Conservation (phyloP, 2,113 vertebrate species). For the Dromaius novaehollandiae region DNA sequence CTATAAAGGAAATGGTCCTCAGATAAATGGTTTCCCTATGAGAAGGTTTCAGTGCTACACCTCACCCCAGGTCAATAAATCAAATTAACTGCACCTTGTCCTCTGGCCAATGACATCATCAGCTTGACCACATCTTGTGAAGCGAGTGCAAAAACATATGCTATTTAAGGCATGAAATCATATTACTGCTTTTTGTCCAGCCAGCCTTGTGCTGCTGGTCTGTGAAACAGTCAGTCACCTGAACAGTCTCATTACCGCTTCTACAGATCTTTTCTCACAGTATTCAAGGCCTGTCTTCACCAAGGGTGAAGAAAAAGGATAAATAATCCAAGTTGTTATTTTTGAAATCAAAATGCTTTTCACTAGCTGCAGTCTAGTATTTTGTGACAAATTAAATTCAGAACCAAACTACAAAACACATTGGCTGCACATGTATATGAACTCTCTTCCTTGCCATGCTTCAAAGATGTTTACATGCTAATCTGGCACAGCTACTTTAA, state of each 20-base stretch:
- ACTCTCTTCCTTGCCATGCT: slow-evolving; percentile 2
- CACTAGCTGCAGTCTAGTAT: slow-evolving; percentile 34
- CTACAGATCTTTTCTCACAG: background rate
- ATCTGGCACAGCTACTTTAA: slow-evolving; percentile 24
- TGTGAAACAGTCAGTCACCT: slow-evolving; percentile 67
- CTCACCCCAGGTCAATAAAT: slow-evolving; percentile 82
- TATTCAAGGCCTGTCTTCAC: slow-evolving; percentile 40
- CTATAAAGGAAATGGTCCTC: slow-evolving; percentile 82
- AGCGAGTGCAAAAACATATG: slow-evolving; percentile 75
- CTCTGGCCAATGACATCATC: slow-evolving; percentile 82
- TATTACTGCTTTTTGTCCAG: slow-evolving; percentile 72
- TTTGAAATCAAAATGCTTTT: slow-evolving; percentile 61
- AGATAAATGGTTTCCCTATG: slow-evolving; percentile 83
- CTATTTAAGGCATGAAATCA: slow-evolving; percentile 77
- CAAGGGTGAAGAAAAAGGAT: slow-evolving; percentile 12
- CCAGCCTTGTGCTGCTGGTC: slow-evolving; percentile 53
- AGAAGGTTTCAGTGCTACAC: slow-evolving; percentile 79
- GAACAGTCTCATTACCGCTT: slow-evolving; percentile 50
- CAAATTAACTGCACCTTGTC: slow-evolving; percentile 85
- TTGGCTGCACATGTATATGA: background rate
- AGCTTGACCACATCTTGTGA: slow-evolving; percentile 79
- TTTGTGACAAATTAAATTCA: slow-evolving; percentile 64
- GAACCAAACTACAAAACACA: background rate
- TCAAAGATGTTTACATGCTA: slow-evolving; percentile 37
- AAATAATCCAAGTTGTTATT: slow-evolving; percentile 24